These are phyloP conservation scores for Oreohelix idahoensis DNA, from an alignment of 1,140 invertebrate genomes.

Conservation along the genomic window DNA sequence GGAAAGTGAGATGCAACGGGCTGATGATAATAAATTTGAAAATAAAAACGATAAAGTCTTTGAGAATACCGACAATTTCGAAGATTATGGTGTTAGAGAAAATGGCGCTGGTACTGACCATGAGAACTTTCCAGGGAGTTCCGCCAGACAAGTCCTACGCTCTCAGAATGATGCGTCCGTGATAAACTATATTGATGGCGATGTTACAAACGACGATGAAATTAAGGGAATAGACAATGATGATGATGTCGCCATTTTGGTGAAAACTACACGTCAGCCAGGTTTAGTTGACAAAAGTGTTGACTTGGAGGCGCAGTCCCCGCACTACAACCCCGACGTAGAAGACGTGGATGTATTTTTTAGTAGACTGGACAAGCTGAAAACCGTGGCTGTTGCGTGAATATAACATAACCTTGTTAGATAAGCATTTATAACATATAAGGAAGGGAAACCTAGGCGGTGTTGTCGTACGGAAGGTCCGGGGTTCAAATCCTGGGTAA, in stretches of 20 bases:
- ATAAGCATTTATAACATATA: no score
- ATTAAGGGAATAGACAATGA: background rate
- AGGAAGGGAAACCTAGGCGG: no score
- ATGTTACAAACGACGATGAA: background rate
- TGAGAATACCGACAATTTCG: background rate
- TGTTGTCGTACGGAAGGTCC: no score
- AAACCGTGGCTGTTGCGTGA: no score
- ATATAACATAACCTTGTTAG: no score
- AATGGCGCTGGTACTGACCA: no score
- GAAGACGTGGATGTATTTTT: conserved; percentile 9
- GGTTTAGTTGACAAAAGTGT: background rate
- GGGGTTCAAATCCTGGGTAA: no score
- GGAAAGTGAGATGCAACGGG: background rate
- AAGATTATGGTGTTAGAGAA: no score
- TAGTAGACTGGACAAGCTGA: background rate
- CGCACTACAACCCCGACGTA: background rate
- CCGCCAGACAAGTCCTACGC: no score
- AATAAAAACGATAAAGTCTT: no score
- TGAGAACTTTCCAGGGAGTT: no score
- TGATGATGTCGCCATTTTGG: background rate
- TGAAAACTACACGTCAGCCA: background rate
- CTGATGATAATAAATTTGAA: background rate
- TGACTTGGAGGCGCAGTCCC: background rate
- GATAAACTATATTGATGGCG: background rate
- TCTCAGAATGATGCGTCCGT: background rate